Evolutionary conservation across 1,140 invertebrate species (phyloP).

Genomic region (Drosophila sucinea): DNA sequence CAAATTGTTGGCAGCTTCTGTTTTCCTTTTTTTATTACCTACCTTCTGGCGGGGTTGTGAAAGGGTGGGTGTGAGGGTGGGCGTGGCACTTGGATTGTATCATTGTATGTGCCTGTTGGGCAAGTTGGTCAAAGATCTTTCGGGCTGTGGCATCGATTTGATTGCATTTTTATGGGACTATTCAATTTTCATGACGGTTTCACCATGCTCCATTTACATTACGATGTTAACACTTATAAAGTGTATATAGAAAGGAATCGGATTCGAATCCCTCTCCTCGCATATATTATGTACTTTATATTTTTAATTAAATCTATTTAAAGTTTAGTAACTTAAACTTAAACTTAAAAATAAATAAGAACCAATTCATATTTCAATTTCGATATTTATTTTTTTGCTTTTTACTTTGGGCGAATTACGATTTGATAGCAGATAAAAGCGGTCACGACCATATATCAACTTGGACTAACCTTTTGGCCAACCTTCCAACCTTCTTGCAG

Average conservation of each 20-base stretch:
- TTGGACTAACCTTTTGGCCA: constrained; percentile 22
- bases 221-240: not conserved
- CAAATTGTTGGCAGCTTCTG: constrained; percentile 71
- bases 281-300: too few relatives aligned
- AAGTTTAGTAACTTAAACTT: too few relatives aligned
- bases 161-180: constrained; percentile 16
- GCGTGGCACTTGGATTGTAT: constrained; percentile 7
- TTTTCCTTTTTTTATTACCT: constrained; percentile 21
- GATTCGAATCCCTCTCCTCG: not conserved
- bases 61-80: not conserved
- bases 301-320: too few relatives aligned
- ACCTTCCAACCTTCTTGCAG: constrained; percentile 83
- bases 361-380: too few relatives aligned
- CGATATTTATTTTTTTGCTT: not conserved
- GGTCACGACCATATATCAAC: not conserved
- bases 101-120: constrained; percentile 7
- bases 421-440: constrained; percentile 1
- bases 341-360: too few relatives aligned
- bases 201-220: constrained; percentile 13
- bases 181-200: constrained; percentile 10
- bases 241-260: not conserved
- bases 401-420: not conserved
- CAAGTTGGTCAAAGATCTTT: constrained; percentile 11
- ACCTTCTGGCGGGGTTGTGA: not conserved
- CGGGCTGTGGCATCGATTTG: not conserved